Evolutionary conservation across 2,888 invertebrate genomes (phyloP).

Genomic region (Ypsolopha sequella): DNA sequence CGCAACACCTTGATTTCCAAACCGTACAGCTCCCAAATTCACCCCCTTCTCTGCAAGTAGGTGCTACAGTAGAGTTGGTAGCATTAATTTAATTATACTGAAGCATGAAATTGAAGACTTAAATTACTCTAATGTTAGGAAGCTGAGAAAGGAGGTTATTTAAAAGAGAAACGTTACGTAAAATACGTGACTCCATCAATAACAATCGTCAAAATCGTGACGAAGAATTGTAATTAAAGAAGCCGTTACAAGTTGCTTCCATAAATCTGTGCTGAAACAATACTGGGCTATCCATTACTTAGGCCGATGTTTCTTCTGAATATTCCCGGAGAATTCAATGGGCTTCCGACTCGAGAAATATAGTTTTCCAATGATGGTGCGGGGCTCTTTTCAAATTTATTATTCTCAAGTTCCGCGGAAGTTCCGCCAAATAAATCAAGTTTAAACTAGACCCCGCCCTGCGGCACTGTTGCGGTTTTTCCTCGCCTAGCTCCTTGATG

Average conservation of each 20-base stretch:
- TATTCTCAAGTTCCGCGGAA: conserved; percentile 27
- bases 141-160: background rate
- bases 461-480: too few species aligned
- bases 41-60: background rate
- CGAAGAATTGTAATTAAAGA: conserved; percentile 68
- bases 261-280: conserved; percentile 51
- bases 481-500: too few species aligned
- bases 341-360: conserved; percentile 44
- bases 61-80: too few species aligned
- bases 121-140: background rate
- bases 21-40: background rate
- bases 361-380: conserved; percentile 57
- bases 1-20: background rate
- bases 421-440: conserved; percentile 36
- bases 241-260: conserved; percentile 69
- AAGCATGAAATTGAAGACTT: background rate
- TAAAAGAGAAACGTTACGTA: background rate
- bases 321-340: conserved; percentile 57
- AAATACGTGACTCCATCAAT: conserved; percentile 46
- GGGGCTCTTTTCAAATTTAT: conserved; percentile 42
- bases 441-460: conserved; percentile 10
- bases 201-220: conserved; percentile 63
- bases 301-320: conserved; percentile 54
- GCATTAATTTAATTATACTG: conserved; percentile 1
- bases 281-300: conserved; percentile 51